These are phyloP conservation scores for Tinea semifulvella DNA, from an alignment of 2,888 invertebrate species.

Conservation along the genomic window DNA sequence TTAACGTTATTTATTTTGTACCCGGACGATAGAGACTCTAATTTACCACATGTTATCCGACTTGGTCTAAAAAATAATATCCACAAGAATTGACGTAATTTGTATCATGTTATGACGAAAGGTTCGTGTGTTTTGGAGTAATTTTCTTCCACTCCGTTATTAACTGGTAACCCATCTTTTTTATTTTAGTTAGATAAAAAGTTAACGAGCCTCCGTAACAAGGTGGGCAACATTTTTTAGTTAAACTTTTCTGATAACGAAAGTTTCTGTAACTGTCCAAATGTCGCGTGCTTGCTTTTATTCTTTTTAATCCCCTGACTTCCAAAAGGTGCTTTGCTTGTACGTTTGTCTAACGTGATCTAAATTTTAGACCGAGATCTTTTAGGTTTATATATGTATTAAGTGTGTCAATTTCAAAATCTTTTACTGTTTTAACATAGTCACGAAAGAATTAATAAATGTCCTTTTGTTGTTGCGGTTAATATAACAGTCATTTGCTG, in stretches of 20 bases:
- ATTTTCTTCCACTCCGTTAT: slow-evolving; percentile 47
- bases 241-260: slow-evolving; percentile 3
- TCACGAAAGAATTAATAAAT: too few relatives aligned
- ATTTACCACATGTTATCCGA: slow-evolving; percentile 59
- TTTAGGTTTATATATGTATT: too few relatives aligned
- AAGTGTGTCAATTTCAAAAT: too few relatives aligned
- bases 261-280: slow-evolving; percentile 4
- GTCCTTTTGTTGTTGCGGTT: too few relatives aligned
- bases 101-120: slow-evolving; percentile 53
- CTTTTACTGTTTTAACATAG: too few relatives aligned
- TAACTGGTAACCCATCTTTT: slow-evolving; percentile 48
- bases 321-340: too few relatives aligned
- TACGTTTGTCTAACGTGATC: too few relatives aligned
- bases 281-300: slow-evolving; percentile 8
- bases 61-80: slow-evolving; percentile 50
- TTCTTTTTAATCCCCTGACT: too few relatives aligned
- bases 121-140: slow-evolving; percentile 54
- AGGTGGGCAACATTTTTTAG: slow-evolving; percentile 21
- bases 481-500: too few relatives aligned
- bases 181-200: slow-evolving; percentile 30
- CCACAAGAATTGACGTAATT: slow-evolving; percentile 61
- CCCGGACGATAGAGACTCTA: slow-evolving; percentile 46
- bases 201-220: slow-evolving; percentile 41
- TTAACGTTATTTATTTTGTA: slow-evolving; percentile 53
- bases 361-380: too few relatives aligned